Base-by-base conservation (phyloP, 2,888 invertebrate genomes). In the Nesidiocoris tenuis region DNA sequence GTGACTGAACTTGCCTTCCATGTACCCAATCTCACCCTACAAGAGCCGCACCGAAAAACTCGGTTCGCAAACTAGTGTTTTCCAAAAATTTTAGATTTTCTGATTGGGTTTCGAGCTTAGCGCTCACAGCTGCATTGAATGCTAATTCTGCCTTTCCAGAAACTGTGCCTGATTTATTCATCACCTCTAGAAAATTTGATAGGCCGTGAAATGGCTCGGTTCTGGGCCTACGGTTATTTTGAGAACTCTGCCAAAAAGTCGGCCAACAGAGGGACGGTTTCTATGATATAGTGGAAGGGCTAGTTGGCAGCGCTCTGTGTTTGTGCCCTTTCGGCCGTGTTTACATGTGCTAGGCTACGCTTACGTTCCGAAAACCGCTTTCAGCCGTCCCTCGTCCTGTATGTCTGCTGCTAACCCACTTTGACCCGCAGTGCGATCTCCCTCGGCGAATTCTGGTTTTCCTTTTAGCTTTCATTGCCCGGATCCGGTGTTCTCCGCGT, bases 221-320 rank as follows among this genome's bases (percentile, higher is more conserved):
- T 3, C 3, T 39, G 12, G 39, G 39, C 5, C 12, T 3, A 12
- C 3, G 12, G 39, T 39, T 39, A 39, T 39, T 39, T 39, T 39
- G 39, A 39, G 39, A 39, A 7, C 39, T 39, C 39, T 39, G 39
- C 39, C 39, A 39, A 39, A 39, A 39, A 39, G 39, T 39, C 39
- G 39, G 39, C 5, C 39, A 12, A 39, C 39, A 12, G 12, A 12
- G 39, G 5, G 39, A 12, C 39, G 39, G 12, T 39, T 39, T 59
- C 7, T 70, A 70, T 70, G 70, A 70, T 70, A 70, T 59, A 70
- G 70, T 59, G 59, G 25, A 57, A 70, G 59, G 59, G 59, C 39
- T 18, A 70, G 59, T 70, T 70, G 70, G 70, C 70, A 70, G 24
- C 59, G n/a, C 22, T n/a, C 57, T 22, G 70, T 70, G 70, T 70